phyloP scores from a whole-genome alignment of 2,797 vertebrate species.

The Molossus molossus region DNA sequence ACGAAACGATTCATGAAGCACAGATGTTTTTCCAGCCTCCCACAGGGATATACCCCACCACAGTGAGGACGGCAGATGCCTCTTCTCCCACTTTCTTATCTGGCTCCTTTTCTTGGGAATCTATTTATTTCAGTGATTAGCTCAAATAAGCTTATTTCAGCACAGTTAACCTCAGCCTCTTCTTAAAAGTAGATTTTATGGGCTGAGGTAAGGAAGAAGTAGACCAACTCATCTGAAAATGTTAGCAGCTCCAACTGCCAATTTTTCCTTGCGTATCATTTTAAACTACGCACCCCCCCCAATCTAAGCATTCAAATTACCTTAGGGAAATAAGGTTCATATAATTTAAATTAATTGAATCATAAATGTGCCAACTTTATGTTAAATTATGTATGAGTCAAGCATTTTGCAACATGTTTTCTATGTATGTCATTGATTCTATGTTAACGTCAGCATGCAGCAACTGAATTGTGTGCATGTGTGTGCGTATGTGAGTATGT shows the following conservation, averaged over 20 bases:
- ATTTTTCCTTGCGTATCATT: background rate
- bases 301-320: constrained; percentile 22
- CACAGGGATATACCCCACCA: constrained; percentile 69
- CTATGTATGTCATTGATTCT: background rate
- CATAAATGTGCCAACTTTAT: background rate
- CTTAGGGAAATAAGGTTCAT: constrained; percentile 10
- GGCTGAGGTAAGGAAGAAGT: constrained; percentile 71
- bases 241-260: background rate
- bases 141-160: constrained; percentile 81
- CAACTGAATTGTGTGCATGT: background rate
- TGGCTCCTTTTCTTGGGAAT: constrained; percentile 75
- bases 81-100: constrained; percentile 74
- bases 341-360: constrained; percentile 59
- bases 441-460: background rate
- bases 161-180: constrained; percentile 76
- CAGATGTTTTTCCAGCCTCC: constrained; percentile 76
- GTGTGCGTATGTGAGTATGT: background rate
- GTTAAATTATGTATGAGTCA: constrained; percentile 35
- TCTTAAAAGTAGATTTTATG: constrained; percentile 71
- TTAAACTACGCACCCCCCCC: background rate
- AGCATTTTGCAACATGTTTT: constrained; percentile 29
- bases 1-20: constrained; percentile 65
- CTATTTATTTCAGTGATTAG: constrained; percentile 79
- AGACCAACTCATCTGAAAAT: constrained; percentile 46
- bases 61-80: constrained; percentile 78